A percentile compares a stretch with the other conserved stretches of the same genome.
Evolutionary conservation across 1,140 invertebrate genomes (phyloP).

Genomic region (Drosophila truncata): DNA sequence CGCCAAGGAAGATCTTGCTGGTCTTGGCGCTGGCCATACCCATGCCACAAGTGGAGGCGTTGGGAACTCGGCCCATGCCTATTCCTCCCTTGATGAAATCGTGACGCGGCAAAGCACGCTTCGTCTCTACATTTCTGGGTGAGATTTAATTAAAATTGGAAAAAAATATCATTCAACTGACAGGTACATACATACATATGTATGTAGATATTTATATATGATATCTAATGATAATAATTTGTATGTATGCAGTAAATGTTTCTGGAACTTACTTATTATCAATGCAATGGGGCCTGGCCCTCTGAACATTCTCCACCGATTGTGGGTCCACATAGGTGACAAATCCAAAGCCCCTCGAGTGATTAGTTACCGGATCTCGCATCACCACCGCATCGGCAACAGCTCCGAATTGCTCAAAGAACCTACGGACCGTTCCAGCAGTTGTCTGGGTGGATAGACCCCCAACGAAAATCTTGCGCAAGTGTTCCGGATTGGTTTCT

Average conservation of each 20-base stretch:
- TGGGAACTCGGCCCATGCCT: neutral
- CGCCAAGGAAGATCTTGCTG: constrained; percentile 97
- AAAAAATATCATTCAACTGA: neutral
- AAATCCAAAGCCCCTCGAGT: constrained; percentile 70
- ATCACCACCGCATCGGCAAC: constrained; percentile 68
- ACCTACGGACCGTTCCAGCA: constrained; percentile 39
- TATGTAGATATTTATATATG: constrained; percentile 5
- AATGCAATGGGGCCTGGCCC: constrained; percentile 55
- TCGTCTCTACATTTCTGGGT: constrained; percentile 95
- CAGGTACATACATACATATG: too few relatives aligned
- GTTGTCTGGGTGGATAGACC: constrained; percentile 58
- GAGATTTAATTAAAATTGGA: neutral
- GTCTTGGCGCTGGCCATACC: constrained; percentile 90
- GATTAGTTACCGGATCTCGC: constrained; percentile 64
- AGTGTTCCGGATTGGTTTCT: constrained; percentile 44
- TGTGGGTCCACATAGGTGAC: constrained; percentile 51
- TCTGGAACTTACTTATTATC: constrained; percentile 84
- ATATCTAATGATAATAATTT: neutral
- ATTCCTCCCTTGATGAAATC: constrained; percentile 91
- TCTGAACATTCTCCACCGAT: constrained; percentile 66
- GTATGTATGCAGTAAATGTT: neutral
- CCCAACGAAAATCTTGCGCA: constrained; percentile 75
- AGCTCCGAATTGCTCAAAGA: constrained; percentile 56
- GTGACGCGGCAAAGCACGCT: constrained; percentile 97
- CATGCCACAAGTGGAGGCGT: constrained; percentile 86